Base-by-base conservation (phyloP, 2,888 invertebrate genomes). In the Oasisia sp. region DNA sequence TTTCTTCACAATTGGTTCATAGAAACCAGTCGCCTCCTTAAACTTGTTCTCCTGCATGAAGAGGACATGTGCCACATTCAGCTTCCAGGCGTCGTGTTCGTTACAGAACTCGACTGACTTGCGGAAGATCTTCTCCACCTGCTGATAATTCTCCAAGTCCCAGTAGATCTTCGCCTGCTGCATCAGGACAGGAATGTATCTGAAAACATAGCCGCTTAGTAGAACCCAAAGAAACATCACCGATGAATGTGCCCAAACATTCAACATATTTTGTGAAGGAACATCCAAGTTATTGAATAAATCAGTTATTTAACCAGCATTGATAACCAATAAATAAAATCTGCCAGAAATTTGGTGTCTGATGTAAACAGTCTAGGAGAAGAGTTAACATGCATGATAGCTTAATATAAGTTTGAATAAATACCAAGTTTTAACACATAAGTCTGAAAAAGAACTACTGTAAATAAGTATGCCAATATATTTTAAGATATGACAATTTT, bases 31-130 rank as follows among this genome's bases (percentile, higher is more conserved):
- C 0, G 99, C 98, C 97, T 99, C 99, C 96, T 99, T 99, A 96
- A 99, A 99, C 96, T 99, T 99, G 95, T 98, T 99, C 96, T 99
- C 99, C 97, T 99, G 99, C 99, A 99, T 99, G 96, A 99, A 99
- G 4, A 99, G 97, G 0, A 99, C 99, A 96, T 99, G 99, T 0
- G 99, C 99, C 0, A 99, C 99, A 96, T 99, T 99, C 32, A 99
- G 97, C 94, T 99, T 98, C 99, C 99, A 99, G 0, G 98, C 97
- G 94, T 99, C 99, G 95, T 99, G 98, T 95, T 99, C 99, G 94
- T 98, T 98, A 95, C 99, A 99, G 96, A 99, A 99, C 96, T 99
- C 99, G 0, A 98, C 99, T 93, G 99, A 99, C 96, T 99, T 99
- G 58, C 98, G 97, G 96, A 99, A 99, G 94, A 99, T 98, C 96